Evolutionary conservation across 1,140 invertebrate genomes (phyloP).

Genomic region (Brevipalpus yothersi): DNA sequence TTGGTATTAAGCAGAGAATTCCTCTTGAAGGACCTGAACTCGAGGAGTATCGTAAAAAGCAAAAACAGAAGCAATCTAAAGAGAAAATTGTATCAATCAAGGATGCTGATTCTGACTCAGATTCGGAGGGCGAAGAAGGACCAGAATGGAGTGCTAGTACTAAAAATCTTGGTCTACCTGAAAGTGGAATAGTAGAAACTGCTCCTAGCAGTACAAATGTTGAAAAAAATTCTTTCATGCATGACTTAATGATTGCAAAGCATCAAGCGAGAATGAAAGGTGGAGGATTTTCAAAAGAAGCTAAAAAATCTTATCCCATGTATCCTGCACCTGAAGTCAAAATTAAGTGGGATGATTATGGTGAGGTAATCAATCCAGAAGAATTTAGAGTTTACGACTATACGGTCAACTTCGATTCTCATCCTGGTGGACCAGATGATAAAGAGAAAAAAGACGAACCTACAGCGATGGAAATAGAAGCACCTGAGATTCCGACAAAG

Average conservation of each 20-base stretch:
- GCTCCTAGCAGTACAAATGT: neutral
- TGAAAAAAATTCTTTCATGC: conserved; percentile 17
- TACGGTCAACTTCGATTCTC: conserved; percentile 23
- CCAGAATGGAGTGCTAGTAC: neutral
- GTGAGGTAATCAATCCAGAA: conserved; percentile 70
- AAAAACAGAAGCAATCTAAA: conserved; percentile 18
- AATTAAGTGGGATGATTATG: conserved; percentile 78
- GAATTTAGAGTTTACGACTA: conserved; percentile 58
- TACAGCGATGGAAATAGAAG: neutral
- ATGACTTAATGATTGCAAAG: conserved; percentile 61
- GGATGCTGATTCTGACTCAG: conserved; percentile 17
- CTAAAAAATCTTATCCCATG: conserved; percentile 82
- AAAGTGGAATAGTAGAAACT: neutral
- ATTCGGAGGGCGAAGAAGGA: conserved; percentile 26
- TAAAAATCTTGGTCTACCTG: neutral
- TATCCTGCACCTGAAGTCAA: conserved; percentile 78
- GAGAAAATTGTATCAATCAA: conserved; percentile 16
- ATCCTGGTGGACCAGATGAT: conserved; percentile 20
- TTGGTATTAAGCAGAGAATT: conserved; percentile 22
- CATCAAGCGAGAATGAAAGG: conserved; percentile 32
- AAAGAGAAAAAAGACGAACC: conserved; percentile 21
- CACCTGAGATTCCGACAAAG: conserved; percentile 55
- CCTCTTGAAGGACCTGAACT: conserved; percentile 71
- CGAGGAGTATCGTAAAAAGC: conserved; percentile 51
- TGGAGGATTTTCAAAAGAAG: conserved; percentile 47